These are phyloP conservation scores for Nanorana parkeri DNA, from an alignment of 2,113 vertebrate species.

Conservation along the genomic window DNA sequence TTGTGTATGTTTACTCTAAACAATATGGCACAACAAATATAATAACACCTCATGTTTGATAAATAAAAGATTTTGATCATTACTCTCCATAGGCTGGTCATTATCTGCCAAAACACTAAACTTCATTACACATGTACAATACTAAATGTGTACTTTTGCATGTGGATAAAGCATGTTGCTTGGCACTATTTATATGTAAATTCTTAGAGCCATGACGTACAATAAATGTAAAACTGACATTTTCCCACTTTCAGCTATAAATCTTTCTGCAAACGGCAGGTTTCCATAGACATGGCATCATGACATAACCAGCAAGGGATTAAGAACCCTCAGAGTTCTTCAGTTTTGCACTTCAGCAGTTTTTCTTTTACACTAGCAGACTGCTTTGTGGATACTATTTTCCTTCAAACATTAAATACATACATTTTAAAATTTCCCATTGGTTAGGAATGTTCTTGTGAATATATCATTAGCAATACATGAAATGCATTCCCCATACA, in stretches of 20 bases:
- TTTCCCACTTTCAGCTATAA: background rate
- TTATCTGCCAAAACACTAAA: no score
- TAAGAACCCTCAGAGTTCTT: background rate
- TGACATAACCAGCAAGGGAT: conserved; percentile 18
- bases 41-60: no score
- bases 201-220: background rate
- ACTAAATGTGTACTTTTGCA: no score
- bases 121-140: no score
- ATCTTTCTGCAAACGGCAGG: background rate
- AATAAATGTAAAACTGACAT: conserved; percentile 15
- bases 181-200: no score
- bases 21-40: no score
- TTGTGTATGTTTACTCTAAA: no score
- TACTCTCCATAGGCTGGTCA: no score
- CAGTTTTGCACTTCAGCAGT: conserved; percentile 9
- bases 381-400: conserved; percentile 4
- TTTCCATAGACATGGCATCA: conserved; percentile 18
- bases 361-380: conserved; percentile 22
- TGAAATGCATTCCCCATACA: background rate
- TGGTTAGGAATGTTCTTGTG: background rate
- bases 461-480: background rate
- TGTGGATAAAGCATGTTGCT: no score
- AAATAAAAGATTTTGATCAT: no score
- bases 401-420: conserved; percentile 18
- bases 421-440: background rate